A percentile compares a stretch with the other conserved stretches of the same genome.
These are phyloP conservation scores for Cettia cetti DNA, from an alignment of 2,113 vertebrate species.

Conservation along the genomic window DNA sequence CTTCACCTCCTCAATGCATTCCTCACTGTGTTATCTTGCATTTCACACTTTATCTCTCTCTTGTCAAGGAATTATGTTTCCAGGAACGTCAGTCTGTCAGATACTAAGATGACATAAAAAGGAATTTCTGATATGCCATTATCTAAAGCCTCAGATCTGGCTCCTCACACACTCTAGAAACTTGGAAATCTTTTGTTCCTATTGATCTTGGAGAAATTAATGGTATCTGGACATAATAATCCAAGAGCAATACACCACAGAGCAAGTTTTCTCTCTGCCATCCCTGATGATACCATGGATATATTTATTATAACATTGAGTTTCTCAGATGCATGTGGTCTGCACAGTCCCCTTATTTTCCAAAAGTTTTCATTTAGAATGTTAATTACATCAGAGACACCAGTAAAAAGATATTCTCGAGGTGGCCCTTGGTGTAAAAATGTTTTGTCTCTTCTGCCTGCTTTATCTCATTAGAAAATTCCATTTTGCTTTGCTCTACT, in stretches of 20 bases:
- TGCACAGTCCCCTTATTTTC: background rate
- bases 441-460: background rate
- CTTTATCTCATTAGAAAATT: background rate
- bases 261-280: background rate
- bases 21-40: background rate
- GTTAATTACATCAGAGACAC: background rate
- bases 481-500: background rate
- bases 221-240: background rate
- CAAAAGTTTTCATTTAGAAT: background rate
- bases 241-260: background rate
- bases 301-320: background rate
- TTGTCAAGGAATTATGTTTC: background rate
- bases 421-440: background rate
- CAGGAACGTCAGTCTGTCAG: background rate
- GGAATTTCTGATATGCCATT: background rate
- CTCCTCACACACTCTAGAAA: background rate
- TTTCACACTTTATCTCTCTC: background rate
- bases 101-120: background rate
- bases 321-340: background rate
- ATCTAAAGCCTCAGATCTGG: background rate
- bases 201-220: background rate
- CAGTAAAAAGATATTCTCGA: background rate
- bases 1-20: background rate
- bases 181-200: background rate
- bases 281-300: rapidly evolving